Evolutionary conservation across 2,888 invertebrate genomes (phyloP), one percentile per base, ranked within the genome.

Genomic region (Adelognathus sp.): DNA sequence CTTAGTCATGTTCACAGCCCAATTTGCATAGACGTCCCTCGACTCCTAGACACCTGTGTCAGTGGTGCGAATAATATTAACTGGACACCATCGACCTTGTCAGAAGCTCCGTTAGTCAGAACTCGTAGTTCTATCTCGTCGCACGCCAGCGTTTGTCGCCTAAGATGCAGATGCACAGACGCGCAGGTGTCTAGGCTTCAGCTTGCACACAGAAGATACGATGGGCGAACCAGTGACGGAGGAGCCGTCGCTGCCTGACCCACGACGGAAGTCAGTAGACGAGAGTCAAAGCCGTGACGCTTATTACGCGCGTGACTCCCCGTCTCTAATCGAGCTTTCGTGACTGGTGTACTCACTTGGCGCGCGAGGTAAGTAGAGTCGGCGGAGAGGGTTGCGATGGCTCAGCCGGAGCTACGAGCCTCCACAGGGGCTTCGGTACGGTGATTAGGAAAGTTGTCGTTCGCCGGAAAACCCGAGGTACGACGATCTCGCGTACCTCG

Each of bases 281-380:
- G 54, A 54, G 60, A 79, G 81, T 79, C 79, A 79, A 64, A 77
- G 75, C 66, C 67, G n/a, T 81, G 80, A 80, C 82, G 83, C 85
- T 78, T 85, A 84, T 82, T 83, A 82, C 81, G 83, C 86, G 84
- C 86, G 86, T 86, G 85, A 88, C 87, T 86, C 85, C 75, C 82
- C 84, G 81, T 86, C 86, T 86, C 86, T 87, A 87, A 88, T 86
- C 84, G 87, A 87, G 87, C 84, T 86, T 88, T 84, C 86, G 85
- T 86, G 88, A 86, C 86, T 86, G 80, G 82, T 81, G 80, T 83
- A 84, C 83, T 83, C 81, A 76, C 24, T 27, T 27, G 16, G 50
- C 58, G 50, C 58, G 18, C 24, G 63, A 69, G 39, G 41, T 54
- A 33, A 39, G 56, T 39, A 44, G 39, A 46, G 61, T 6, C 5